These are phyloP conservation scores for Rhopalosiphum padi DNA, from an alignment of 1,140 invertebrate species.

Conservation along the genomic window DNA sequence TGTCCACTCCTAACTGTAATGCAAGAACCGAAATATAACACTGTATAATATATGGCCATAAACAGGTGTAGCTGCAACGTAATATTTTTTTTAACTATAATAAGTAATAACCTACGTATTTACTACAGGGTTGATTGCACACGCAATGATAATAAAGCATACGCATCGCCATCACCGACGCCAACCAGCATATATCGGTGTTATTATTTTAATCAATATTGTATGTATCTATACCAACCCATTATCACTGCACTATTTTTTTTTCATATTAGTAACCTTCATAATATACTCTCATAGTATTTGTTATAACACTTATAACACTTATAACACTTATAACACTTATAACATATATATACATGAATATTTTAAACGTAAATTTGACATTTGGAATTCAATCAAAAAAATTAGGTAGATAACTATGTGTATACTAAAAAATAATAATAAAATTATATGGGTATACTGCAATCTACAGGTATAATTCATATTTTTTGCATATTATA, in stretches of 20 bases:
- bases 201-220: conserved; percentile 20
- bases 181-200: background rate
- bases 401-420: too few species aligned
- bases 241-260: background rate
- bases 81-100: background rate
- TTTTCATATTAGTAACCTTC: background rate
- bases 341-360: too few species aligned
- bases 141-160: conserved; percentile 16
- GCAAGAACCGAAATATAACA: background rate
- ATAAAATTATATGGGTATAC: too few species aligned
- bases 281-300: background rate
- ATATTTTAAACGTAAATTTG: background rate
- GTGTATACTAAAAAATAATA: too few species aligned
- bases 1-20: background rate
- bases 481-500: too few species aligned
- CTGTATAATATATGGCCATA: background rate
- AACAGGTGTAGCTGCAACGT: background rate
- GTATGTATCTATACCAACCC: background rate
- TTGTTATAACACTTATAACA: background rate
- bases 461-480: too few species aligned
- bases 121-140: background rate
- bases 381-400: background rate
- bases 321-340: too few species aligned
- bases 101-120: background rate
- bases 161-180: background rate